These are phyloP conservation scores for Euwallacea similis DNA, from an alignment of 1,140 invertebrate genomes.

Conservation along the genomic window DNA sequence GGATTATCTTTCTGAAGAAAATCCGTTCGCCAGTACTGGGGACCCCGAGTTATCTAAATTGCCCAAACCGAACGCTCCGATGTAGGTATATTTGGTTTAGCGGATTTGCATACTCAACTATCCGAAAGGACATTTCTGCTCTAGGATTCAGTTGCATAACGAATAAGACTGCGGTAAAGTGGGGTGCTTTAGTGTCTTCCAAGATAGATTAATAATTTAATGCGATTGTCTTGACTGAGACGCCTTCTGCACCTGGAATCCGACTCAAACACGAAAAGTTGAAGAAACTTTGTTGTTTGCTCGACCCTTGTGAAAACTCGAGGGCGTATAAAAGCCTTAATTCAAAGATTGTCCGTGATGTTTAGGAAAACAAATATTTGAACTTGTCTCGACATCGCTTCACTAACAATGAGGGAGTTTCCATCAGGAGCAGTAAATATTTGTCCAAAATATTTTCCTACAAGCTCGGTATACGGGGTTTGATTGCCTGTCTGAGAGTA, in stretches of 20 bases:
- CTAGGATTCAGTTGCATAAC: not conserved
- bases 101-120: constrained; percentile 25
- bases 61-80: constrained; percentile 16
- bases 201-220: no score
- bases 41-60: constrained; percentile 19
- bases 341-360: constrained; percentile 11
- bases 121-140: constrained; percentile 10
- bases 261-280: not conserved
- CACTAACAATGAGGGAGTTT: constrained; percentile 5
- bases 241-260: no score
- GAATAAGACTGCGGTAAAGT: constrained; percentile 14
- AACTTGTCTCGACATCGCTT: constrained; percentile 4
- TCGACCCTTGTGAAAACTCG: not conserved
- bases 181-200: no score
- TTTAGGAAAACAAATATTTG: constrained; percentile 8
- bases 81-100: constrained; percentile 26
- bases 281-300: not conserved
- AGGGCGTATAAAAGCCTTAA: constrained; percentile 1
- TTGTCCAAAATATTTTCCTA: constrained; percentile 4
- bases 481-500: not conserved
- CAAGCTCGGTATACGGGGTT: not conserved
- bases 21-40: not conserved
- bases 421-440: constrained; percentile 2
- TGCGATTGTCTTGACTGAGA: no score
- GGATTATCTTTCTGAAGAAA: constrained; percentile 5